Conservation (phyloP, 1,140 invertebrate species). For the Caenorhabditis tropicalis region DNA sequence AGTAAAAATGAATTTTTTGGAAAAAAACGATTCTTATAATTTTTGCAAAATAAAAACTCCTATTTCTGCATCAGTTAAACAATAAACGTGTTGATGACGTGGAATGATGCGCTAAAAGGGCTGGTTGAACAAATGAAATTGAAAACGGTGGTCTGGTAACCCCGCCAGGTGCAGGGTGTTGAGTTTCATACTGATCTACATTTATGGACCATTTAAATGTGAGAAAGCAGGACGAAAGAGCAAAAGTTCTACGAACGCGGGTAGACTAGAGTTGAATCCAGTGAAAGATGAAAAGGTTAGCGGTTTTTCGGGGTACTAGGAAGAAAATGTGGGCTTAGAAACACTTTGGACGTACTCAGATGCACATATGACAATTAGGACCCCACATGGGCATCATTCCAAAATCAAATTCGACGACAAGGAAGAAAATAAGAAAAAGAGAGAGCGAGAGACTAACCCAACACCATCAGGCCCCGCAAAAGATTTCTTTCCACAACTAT, state of each 20-base stretch:
- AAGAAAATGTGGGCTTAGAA: too few species aligned
- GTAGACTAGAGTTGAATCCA: background rate
- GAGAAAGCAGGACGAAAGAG: background rate
- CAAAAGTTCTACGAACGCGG: slow-evolving; percentile 14
- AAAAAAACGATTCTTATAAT: background rate
- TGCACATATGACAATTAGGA: background rate
- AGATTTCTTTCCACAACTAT: slow-evolving; percentile 2
- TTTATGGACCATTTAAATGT: slow-evolving; percentile 3
- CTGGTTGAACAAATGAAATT: slow-evolving; percentile 26
- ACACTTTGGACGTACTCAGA: too few species aligned
- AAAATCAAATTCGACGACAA: slow-evolving; percentile 22
- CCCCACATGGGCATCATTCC: background rate
- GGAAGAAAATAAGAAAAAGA: slow-evolving; percentile 1
- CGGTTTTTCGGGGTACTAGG: too few species aligned
- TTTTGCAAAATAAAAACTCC: too few species aligned
- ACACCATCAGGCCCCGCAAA: background rate
- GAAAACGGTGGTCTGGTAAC: slow-evolving; percentile 23
- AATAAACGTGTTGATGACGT: slow-evolving; percentile 30
- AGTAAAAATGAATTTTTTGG: background rate
- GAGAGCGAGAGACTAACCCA: background rate
- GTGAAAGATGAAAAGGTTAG: background rate
- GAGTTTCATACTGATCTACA: slow-evolving; percentile 25
- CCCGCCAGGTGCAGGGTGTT: slow-evolving; percentile 14
- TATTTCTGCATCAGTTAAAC: too few species aligned
- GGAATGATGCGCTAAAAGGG: slow-evolving; percentile 21